Evolutionary conservation across 2,797 vertebrate genomes (phyloP), one percentile per base, ranked within the genome.

Genomic region (Danio aesculapii): DNA sequence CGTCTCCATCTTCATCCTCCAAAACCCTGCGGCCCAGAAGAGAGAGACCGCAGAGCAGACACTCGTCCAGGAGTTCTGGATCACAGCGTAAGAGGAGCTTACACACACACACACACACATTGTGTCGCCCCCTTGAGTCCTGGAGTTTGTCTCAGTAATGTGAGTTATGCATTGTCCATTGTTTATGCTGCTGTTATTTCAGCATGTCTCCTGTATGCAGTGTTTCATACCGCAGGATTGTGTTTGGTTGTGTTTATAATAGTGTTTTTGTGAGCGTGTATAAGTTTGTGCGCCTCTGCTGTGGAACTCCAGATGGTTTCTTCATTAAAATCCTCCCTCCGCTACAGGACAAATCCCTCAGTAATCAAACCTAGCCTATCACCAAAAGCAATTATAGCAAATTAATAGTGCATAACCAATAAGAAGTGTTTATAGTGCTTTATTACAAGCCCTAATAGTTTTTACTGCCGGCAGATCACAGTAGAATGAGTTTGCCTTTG

Each of bases 391-490:
- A 91, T 93, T 92, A 92, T 89, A 82, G 82, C 55, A 87, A 88
- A 89, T 92, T 93, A 92, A 93, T 91, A 90, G 91, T 84, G 92
- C 92, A 59, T 92, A 86, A 88, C 89, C 88, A 91, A 91, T 92
- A 87, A 91, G 90, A 92, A 91, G 88, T 89, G 91, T 92, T 93
- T 91, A 91, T 91, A 91, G 89, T 88, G 85, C 86, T 91, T 92
- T 92, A 92, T 93, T 92, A 90, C 88, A 91, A 92, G 88, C 87
- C 88, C 88, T 91, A 91, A 92, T 92, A 91, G 92, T 88, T 92
- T 92, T 91, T 88, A 91, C 88, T 92, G 88, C 84, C 79, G 68
- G 82, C 87, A 83, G 86, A 89, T 92, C 86, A 84, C 85, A 62
- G 72, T 81, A 79, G 86, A 90, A 92, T 92, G 87, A 91, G 88